Percentiles rank a stretch among this genome's conserved stretches.
Conservation (phyloP, 1,140 invertebrate genomes). For the Drosophila pandora region DNA sequence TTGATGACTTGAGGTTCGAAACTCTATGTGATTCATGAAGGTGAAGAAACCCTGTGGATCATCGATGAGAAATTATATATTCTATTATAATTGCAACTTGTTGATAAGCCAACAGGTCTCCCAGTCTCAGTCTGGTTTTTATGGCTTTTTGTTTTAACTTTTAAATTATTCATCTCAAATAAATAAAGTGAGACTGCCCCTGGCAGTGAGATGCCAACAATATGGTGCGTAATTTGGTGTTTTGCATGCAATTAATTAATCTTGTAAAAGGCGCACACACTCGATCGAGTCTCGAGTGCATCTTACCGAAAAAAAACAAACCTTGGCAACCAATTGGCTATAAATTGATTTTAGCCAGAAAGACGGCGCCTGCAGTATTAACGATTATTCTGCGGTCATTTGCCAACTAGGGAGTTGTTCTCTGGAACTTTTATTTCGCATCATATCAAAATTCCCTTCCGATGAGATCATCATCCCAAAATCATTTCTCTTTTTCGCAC, state of each 20-base stretch:
- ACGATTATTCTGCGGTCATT: slow-evolving; percentile 27
- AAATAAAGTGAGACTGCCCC: slow-evolving; percentile 37
- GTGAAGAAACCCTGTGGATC: slow-evolving; percentile 29
- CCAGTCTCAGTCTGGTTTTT: slow-evolving; percentile 12
- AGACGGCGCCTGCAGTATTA: slow-evolving; percentile 40
- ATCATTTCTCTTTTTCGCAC: slow-evolving; percentile 61
- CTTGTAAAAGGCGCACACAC: slow-evolving; percentile 7
- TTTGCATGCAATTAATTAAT: slow-evolving; percentile 71
- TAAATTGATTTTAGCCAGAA: slow-evolving; percentile 25
- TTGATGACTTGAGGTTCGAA: neutral
- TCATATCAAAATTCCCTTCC: slow-evolving; percentile 55
- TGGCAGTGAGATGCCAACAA: slow-evolving; percentile 35
- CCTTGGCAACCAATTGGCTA: slow-evolving; percentile 24
- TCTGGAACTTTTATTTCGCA: slow-evolving; percentile 40
- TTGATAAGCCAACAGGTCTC: slow-evolving; percentile 44
- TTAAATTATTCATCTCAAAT: slow-evolving; percentile 49
- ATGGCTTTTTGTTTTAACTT: slow-evolving; percentile 7
- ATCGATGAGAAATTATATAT: slow-evolving; percentile 16
- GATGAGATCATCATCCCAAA: slow-evolving; percentile 45
- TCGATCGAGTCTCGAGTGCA: neutral
- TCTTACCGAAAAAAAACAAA: neutral
- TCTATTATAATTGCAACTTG: slow-evolving; percentile 37
- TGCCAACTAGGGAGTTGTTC: slow-evolving; percentile 17
- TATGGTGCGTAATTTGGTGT: slow-evolving; percentile 76
- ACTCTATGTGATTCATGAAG: slow-evolving; percentile 16